Evolutionary conservation across 1,140 invertebrate genomes (phyloP), one percentile per base, ranked within the genome.

Genomic region (Tetranychus cinnabarinus): DNA sequence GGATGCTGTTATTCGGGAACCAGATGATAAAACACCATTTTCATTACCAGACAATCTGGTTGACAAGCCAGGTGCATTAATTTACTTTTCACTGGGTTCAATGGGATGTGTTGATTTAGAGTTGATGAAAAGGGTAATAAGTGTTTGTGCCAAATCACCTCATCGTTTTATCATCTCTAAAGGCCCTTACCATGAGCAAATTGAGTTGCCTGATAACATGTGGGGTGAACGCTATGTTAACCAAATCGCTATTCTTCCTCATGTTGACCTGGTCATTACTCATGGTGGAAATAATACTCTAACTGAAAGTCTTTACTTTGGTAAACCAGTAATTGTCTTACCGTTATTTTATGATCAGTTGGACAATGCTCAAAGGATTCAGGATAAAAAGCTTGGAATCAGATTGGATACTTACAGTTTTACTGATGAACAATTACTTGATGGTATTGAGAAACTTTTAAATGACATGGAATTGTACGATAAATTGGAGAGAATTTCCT

Each of bases 241-340:
- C 31, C 63, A 64, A 48, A 47, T 35, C 3, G 48, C 33, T 31
- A 39, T 64, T 3, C 12, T 64, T 2, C 63, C 55, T 39, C 3
- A 45, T n/a, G 55, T 59, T 54, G 63, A 64, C 60, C 34, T 69
- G n/a, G 68, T 70, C 56, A 66, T 71, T 31, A 67, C 67, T 45
- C 70, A 71, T 47, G 69, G 70, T 58, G 70, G 70, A 36, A 62
- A 62, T 39, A 62, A 62, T 47, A 62, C 56, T 7, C 8, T 62
- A 2, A 60, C 57, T 7, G 61, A 62, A 46, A 39, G 31, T 12
- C n/a, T 62, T 31, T 58, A 58, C 4, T 50, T 35, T 60, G 61
- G 61, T 31, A 39, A 42, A 34, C 56, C 56, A 5, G 4, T 62
- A n/a, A 61, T 62, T 52, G 58, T 59, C 56, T 59, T 54, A 39